phyloP scores from a whole-genome alignment of 2,888 invertebrate genomes.

The Ochropleura plecta region DNA sequence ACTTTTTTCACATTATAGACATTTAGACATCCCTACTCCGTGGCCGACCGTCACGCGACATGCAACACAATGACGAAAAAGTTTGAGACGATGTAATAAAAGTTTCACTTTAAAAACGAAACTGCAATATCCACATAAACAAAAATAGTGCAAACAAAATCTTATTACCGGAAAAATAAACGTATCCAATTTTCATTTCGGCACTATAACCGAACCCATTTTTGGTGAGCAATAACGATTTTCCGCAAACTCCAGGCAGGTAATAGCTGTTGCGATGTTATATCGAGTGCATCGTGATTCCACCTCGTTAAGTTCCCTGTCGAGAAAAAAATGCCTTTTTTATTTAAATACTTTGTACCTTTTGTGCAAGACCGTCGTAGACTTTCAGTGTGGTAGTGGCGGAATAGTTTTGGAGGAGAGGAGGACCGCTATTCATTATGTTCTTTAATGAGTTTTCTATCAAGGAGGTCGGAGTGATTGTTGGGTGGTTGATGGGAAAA shows the following conservation, averaged over 20 bases:
- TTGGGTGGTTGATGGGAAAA: not conserved
- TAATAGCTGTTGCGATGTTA: slow-evolving; percentile 78
- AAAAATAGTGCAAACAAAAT: not conserved
- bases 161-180: slow-evolving; percentile 19
- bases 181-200: slow-evolving; percentile 28
- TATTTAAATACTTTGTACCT: slow-evolving; percentile 50
- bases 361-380: slow-evolving; percentile 15
- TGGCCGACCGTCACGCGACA: too few species aligned
- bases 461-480: not conserved
- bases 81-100: too few species aligned
- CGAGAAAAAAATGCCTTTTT: slow-evolving; percentile 53
- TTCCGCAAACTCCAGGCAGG: slow-evolving; percentile 79
- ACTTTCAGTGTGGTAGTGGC: slow-evolving; percentile 10
- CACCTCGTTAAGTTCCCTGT: slow-evolving; percentile 69
- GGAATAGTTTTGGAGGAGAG: slow-evolving; percentile 24
- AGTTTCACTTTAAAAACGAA: too few species aligned
- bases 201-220: slow-evolving; percentile 53
- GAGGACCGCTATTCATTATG: slow-evolving; percentile 1
- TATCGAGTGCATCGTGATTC: slow-evolving; percentile 79
- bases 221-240: slow-evolving; percentile 80
- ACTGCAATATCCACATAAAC: not conserved
- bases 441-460: slow-evolving; percentile 39
- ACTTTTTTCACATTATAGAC: too few species aligned
- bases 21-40: too few species aligned
- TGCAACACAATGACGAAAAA: too few species aligned